phyloP scores from a whole-genome alignment of 2,888 invertebrate species.

The Harpagoxenus sublaevis region DNA sequence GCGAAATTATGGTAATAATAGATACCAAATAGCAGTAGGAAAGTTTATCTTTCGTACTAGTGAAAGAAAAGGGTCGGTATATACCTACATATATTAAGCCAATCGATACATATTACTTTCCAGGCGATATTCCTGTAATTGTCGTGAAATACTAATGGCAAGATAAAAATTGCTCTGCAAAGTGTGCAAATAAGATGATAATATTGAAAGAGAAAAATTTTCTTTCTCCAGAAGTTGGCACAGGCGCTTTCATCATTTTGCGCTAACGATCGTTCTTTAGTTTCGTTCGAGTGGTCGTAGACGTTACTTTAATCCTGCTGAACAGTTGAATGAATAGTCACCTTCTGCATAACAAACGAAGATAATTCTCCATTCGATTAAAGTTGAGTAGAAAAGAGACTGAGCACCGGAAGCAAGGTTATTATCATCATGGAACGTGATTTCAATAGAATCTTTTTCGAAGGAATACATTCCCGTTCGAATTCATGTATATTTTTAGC shows the following conservation, averaged over 20 bases:
- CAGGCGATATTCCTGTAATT: background rate
- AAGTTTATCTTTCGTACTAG: background rate
- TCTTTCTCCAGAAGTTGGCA: background rate
- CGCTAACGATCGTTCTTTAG: background rate
- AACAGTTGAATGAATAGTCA: conserved; percentile 6
- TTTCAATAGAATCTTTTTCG: background rate
- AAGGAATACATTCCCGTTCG: background rate
- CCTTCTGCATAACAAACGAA: background rate
- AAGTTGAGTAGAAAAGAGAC: background rate
- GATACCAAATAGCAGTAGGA: background rate
- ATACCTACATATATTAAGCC: background rate
- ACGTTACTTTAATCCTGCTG: conserved; percentile 1
- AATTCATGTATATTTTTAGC: background rate
- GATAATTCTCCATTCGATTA: background rate
- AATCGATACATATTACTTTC: background rate
- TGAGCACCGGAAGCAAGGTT: background rate
- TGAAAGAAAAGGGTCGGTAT: background rate
- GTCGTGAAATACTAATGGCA: background rate
- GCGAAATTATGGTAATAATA: background rate
- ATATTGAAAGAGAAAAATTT: background rate
- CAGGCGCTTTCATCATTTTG: conserved; percentile 2
- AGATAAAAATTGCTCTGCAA: background rate
- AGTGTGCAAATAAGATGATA: background rate
- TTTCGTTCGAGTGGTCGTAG: background rate
- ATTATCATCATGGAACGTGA: background rate